Evolutionary conservation across 2,888 invertebrate genomes (phyloP).

Genomic region (Caenorhabditis panamensis): DNA sequence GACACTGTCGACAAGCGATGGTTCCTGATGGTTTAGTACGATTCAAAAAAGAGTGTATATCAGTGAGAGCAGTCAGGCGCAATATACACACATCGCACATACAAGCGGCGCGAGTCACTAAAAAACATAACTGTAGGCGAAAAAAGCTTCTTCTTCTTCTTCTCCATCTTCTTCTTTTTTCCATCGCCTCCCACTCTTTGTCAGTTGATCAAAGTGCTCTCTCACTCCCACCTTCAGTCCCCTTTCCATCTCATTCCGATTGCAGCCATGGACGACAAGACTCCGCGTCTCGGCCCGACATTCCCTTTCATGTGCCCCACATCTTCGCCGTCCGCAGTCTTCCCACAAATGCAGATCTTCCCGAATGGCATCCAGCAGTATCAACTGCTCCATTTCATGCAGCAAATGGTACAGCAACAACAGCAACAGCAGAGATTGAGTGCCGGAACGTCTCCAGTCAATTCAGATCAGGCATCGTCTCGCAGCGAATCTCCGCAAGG

Average conservation of each 20-base stretch:
- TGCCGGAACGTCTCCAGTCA: slow-evolving; percentile 54
- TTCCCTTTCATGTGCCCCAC: slow-evolving; percentile 59
- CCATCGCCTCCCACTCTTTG: slow-evolving; percentile 21
- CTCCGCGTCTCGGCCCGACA: slow-evolving; percentile 52
- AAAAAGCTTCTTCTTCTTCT: slow-evolving; percentile 40
- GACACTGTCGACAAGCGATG: not conserved
- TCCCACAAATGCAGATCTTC: slow-evolving; percentile 62
- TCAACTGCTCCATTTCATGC: slow-evolving; percentile 57
- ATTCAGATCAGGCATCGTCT: slow-evolving; percentile 66
- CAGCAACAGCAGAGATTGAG: slow-evolving; percentile 43
- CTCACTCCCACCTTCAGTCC: too few relatives aligned
- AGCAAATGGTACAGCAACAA: slow-evolving; percentile 36
- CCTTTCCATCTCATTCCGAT: slow-evolving; percentile 3
- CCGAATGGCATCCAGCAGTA: slow-evolving; percentile 56
- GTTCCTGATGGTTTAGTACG: slow-evolving; percentile 44
- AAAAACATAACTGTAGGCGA: slow-evolving; percentile 56
- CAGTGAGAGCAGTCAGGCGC: slow-evolving; percentile 48
- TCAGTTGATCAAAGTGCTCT: slow-evolving; percentile 37
- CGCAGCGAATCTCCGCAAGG: slow-evolving; percentile 61
- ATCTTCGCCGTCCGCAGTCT: slow-evolving; percentile 62
- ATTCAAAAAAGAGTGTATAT: slow-evolving; percentile 35
- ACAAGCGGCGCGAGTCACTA: slow-evolving; percentile 46
- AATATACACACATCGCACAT: slow-evolving; percentile 36
- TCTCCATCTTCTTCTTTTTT: slow-evolving; percentile 13
- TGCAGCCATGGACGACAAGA: slow-evolving; percentile 64